Percentiles rank a stretch among this genome's conserved stretches.
Conservation (phyloP, 2,888 invertebrate genomes). For the Sarcophaga subvicina region DNA sequence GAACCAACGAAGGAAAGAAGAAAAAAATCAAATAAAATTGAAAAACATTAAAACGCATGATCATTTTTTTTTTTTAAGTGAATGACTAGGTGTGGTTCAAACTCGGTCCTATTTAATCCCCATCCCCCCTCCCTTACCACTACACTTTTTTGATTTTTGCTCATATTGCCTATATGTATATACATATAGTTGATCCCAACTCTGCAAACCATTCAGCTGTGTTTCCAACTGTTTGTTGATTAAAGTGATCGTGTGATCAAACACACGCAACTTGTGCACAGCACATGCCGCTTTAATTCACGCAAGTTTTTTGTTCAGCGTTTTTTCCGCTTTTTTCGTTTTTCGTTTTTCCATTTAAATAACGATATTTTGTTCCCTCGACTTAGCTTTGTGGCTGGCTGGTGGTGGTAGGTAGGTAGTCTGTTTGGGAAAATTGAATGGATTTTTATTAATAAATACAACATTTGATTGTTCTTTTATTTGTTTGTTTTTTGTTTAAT, state of each 20-base stretch:
- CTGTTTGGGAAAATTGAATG: constrained; percentile 46
- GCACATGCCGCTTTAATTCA: constrained; percentile 69
- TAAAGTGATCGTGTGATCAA: constrained; percentile 68
- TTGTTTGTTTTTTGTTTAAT: constrained; percentile 11
- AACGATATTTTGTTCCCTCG: too few species aligned
- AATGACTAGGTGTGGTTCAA: constrained; percentile 68
- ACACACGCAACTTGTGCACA: constrained; percentile 70
- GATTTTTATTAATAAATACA: constrained; percentile 21
- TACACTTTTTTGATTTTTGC: background rate
- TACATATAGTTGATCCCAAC: background rate
- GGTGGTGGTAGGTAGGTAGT: background rate
- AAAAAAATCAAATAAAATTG: too few species aligned
- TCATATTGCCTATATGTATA: too few species aligned
- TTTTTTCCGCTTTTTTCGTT: background rate
- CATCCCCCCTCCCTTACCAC: background rate
- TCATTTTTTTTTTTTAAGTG: constrained; percentile 46
- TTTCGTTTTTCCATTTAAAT: background rate
- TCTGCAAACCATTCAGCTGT: constrained; percentile 15
- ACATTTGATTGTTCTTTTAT: constrained; percentile 4
- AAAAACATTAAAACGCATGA: constrained; percentile 59
- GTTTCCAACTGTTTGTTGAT: constrained; percentile 47
- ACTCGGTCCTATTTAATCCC: background rate
- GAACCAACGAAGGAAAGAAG: constrained; percentile 17
- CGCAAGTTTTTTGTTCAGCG: constrained; percentile 46
- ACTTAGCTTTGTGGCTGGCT: background rate